Percentiles rank a stretch among this genome's conserved stretches.
phyloP scores from a whole-genome alignment of 1,140 invertebrate species.

The Archegozetes longisetosus region DNA sequence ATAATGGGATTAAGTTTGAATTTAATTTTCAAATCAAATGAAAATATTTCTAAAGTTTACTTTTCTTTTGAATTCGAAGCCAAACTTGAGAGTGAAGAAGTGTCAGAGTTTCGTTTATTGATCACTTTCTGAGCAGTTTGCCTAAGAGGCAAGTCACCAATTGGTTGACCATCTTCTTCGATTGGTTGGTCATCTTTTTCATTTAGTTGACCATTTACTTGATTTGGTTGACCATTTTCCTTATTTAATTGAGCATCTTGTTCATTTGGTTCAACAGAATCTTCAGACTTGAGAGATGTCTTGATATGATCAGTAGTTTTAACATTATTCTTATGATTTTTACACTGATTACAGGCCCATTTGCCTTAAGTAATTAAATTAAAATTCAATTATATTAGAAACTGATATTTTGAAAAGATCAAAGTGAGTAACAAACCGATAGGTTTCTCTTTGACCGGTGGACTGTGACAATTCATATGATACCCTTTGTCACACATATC shows the following conservation, averaged over 20 bases:
- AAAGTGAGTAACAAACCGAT: not conserved
- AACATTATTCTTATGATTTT: not conserved
- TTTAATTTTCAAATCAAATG: not conserved
- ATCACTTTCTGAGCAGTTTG: slow-evolving; percentile 11
- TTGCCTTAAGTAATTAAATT: not conserved
- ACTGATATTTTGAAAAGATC: too few relatives aligned
- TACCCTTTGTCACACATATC: slow-evolving; percentile 12
- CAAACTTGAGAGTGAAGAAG: not conserved
- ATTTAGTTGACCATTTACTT: too few relatives aligned
- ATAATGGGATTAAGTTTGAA: not conserved
- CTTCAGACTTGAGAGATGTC: not conserved
- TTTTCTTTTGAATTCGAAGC: not conserved
- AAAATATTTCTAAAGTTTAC: not conserved
- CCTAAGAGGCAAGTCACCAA: not conserved
- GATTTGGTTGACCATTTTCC: too few relatives aligned
- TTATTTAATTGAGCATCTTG: not conserved
- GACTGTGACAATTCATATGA: slow-evolving; percentile 15
- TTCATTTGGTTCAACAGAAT: not conserved
- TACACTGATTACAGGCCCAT: not conserved
- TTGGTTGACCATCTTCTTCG: not conserved
- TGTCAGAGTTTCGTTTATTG: not conserved
- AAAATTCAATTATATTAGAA: not conserved
- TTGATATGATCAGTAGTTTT: too few relatives aligned
- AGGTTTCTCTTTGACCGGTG: not conserved
- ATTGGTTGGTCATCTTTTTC: not conserved